A percentile compares a stretch with the other conserved stretches of the same genome.
Evolutionary conservation across 2,797 vertebrate species (phyloP).

Genomic region (Acestrorhynchus altus): DNA sequence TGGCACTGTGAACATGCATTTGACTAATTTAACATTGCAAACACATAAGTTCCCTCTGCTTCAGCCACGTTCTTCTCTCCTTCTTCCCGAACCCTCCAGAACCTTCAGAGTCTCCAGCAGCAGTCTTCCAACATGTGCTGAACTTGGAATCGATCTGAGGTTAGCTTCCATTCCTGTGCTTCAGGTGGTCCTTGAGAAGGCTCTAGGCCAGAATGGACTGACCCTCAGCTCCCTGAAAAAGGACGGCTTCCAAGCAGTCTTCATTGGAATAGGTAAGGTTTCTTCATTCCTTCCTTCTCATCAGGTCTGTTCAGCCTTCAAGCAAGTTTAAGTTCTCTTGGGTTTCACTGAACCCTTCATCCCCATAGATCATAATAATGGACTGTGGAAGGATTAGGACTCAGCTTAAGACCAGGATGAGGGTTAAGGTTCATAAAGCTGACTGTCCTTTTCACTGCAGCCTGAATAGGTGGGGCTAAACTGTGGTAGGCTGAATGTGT

Average conservation of each 20-base stretch:
- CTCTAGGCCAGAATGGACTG: constrained; percentile 44
- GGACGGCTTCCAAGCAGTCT: constrained; percentile 12
- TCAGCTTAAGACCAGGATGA: no score
- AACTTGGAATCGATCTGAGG: no score
- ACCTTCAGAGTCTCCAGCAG: background rate
- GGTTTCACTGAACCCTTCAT: no score
- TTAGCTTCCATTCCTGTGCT: background rate
- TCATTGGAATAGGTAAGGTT: background rate
- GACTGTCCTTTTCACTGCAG: no score
- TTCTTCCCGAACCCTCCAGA: background rate
- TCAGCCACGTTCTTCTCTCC: background rate
- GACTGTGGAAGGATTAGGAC: no score
- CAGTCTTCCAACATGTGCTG: background rate
- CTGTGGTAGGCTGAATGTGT: no score
- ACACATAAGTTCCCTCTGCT: constrained; percentile 19
- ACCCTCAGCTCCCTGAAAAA: constrained; percentile 48
- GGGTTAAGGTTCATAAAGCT: no score
- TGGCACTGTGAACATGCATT: background rate
- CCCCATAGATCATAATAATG: no score
- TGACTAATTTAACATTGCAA: background rate
- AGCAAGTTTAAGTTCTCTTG: no score
- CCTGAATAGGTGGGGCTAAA: no score
- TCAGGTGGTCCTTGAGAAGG: constrained; percentile 45
- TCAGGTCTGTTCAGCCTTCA: constrained; percentile 29
- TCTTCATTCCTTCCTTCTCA: constrained; percentile 1